Evolutionary conservation across 2,888 invertebrate species (phyloP), one percentile per base, ranked within the genome.

Genomic region (Mesochorus sp.): DNA sequence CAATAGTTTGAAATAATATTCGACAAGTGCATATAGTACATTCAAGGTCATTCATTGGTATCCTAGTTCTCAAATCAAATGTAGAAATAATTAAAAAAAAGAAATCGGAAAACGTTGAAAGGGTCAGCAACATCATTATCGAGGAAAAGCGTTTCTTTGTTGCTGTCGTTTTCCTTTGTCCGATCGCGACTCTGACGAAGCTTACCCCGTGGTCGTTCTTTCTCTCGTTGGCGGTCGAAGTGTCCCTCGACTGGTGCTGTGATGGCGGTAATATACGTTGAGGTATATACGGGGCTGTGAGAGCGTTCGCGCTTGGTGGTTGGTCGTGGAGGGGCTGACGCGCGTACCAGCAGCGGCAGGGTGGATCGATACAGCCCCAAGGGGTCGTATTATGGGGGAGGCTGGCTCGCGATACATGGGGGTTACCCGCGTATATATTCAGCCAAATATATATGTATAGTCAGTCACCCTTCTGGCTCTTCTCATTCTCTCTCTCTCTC

Each of bases 321-420:
- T 81, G 78, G 80, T 61, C 76, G 81, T 79, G 80, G 83, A 80
- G 84, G 84, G 85, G 82, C 79, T 83, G 72, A 83, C 82, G 82
- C 82, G 73, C n/a, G n/a, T 66, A 76, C 75, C 68, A 79, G 74
- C 68, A 75, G 53, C 81, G 83, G 82, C 83, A 81, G 83, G 80
- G 83, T 83, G 86, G 88, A 88, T 88, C 88, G 88, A 88, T 88
- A 88, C 84, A 88, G 88, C 88, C 85, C 85, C 86, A 87, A 87
- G 86, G 87, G 87, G 85, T 86, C 85, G 86, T 84, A 85, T 87
- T 88, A 88, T 88, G 88, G 88, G 87, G 88, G 86, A 84, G 84
- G 87, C 85, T 84, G 80, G 81, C 81, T 82, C 79, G 84, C 86
- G 84, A 87, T 87, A 87, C 87, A 88, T 85, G 86, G 85, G 85